These are phyloP conservation scores for Greenwoodochromis staneri DNA, from an alignment of 2,113 vertebrate genomes.

Conservation along the genomic window DNA sequence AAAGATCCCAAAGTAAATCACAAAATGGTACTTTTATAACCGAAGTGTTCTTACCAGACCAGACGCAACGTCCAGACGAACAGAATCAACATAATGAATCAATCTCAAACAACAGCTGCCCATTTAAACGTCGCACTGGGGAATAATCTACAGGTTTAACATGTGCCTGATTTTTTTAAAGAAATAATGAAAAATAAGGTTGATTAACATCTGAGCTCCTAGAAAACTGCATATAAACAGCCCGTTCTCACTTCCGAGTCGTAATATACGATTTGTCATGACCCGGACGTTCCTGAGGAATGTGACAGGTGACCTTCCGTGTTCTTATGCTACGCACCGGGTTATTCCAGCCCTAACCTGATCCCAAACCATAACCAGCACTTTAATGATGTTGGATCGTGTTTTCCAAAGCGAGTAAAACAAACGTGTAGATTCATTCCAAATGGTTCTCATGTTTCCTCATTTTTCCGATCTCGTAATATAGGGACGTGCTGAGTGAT, in stretches of 20 bases:
- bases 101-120: background rate
- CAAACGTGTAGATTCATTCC: background rate
- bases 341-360: background rate
- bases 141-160: background rate
- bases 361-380: background rate
- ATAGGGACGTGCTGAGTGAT: background rate
- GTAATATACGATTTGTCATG: background rate
- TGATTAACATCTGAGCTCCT: background rate
- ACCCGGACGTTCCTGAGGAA: background rate
- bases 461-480: background rate
- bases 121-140: background rate
- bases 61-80: accelerated
- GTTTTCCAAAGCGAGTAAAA: background rate
- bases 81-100: background rate
- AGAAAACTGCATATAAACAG: background rate
- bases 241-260: background rate
- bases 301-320: background rate
- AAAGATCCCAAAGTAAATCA: background rate
- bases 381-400: background rate
- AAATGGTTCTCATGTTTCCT: background rate
- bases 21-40: background rate
- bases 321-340: background rate
- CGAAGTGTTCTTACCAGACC: background rate
- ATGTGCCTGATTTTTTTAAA: background rate
- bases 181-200: background rate